Conservation (phyloP, 2,797 vertebrate genomes). For the Novumbra hubbsi region DNA sequence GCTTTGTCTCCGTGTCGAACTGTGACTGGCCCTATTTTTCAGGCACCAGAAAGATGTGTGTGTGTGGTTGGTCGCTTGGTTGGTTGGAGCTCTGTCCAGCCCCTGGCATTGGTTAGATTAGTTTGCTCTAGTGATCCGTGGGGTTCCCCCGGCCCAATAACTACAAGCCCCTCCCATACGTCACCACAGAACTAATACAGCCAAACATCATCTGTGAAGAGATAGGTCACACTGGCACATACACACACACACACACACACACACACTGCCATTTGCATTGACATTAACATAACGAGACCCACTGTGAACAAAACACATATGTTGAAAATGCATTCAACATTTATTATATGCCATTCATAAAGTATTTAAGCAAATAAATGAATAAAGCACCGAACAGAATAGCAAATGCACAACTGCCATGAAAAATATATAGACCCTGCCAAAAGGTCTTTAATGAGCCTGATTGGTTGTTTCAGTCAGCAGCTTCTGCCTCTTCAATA, state of each 20-base stretch:
- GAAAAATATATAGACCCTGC: conserved; percentile 55
- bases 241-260: conserved; percentile 15
- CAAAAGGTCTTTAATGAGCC: conserved; percentile 65
- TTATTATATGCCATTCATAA: conserved; percentile 60
- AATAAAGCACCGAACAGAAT: conserved; percentile 71
- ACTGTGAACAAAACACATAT: conserved; percentile 42
- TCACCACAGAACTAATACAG: conserved; percentile 4
- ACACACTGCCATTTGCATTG: conserved; percentile 7
- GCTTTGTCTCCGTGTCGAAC: background rate
- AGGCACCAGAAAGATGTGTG: background rate
- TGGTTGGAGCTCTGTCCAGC: background rate
- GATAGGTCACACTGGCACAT: background rate
- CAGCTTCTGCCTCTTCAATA: conserved; percentile 18
- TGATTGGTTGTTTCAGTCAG: conserved; percentile 51
- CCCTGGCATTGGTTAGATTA: background rate
- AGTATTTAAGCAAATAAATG: conserved; percentile 54
- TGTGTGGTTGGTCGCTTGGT: conserved; percentile 11
- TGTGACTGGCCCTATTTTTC: conserved; percentile 8
- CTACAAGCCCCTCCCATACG: background rate
- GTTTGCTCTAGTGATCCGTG: background rate
- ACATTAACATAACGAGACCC: conserved; percentile 40
- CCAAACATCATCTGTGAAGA: background rate
- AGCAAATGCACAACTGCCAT: conserved; percentile 55
- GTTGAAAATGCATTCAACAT: conserved; percentile 58
- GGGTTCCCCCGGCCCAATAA: conserved; percentile 3